Conservation (phyloP, 2,797 vertebrate genomes). For the Alectoris magna region DNA sequence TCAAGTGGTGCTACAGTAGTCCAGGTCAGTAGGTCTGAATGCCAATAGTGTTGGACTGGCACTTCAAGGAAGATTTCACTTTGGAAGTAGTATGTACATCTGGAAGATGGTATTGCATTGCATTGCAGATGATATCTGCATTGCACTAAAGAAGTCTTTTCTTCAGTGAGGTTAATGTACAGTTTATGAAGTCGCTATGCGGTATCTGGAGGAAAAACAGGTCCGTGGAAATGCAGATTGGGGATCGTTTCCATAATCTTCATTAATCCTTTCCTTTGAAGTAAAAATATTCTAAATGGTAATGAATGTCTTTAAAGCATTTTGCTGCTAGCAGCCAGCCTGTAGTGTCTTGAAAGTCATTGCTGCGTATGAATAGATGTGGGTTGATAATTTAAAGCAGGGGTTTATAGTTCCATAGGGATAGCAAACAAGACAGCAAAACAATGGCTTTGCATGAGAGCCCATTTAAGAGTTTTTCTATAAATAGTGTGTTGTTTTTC, state of each 20-base stretch:
- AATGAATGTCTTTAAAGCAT: background rate
- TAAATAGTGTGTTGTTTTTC: background rate
- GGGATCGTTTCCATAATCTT: constrained; percentile 30
- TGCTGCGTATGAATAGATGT: background rate
- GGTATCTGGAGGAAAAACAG: background rate
- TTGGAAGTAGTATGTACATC: background rate
- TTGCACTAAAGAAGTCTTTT: background rate
- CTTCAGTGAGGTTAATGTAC: background rate
- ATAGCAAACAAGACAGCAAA: constrained; percentile 3
- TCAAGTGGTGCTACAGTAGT: background rate
- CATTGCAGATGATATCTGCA: background rate
- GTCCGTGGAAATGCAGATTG: background rate
- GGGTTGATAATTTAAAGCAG: background rate
- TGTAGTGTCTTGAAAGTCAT: background rate
- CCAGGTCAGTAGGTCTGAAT: background rate
- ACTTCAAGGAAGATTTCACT: background rate
- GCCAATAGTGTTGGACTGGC: background rate
- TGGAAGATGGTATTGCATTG: background rate
- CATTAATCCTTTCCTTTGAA: constrained; percentile 56
- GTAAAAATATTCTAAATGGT: constrained; percentile 2
- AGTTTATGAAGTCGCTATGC: background rate
- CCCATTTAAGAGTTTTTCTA: background rate
- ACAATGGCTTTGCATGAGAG: background rate
- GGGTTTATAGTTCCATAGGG: background rate
- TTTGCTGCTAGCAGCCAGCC: background rate